Evolutionary conservation across 1,140 invertebrate species (phyloP), one percentile per base, ranked within the genome.

Genomic region (Lordiphosa clarofinis): DNA sequence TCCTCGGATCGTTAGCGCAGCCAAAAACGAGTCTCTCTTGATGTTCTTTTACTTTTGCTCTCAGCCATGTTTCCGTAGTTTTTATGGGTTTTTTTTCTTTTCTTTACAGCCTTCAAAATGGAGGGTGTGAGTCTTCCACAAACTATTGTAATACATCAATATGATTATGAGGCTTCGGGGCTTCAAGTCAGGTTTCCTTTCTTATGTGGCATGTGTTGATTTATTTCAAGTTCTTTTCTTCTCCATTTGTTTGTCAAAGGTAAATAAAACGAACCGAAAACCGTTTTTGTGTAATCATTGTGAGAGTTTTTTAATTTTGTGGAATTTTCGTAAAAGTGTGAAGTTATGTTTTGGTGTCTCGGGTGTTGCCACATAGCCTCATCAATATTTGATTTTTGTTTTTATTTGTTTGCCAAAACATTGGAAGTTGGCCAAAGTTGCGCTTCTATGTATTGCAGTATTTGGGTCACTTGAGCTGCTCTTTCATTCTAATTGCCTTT

Each of bases 101-200:
- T 55, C 54, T 49, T n/a, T 58, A 42, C 38, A 31, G 40, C 21
- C 4, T 40, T 39, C 9, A 31, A 31, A 31, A 8, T 3, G 7
- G 7, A 8, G 13, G 39, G 13, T 10, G n/a, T 21, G 46, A 39
- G 24, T 76, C 69, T 78, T 63, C 73, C 73, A 76, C 55, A 73
- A 76, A 60, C 63, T 79, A 78, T 69, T 64, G 74, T 79, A 78
- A 78, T 78, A 73, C 74, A 78, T 78, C 74, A 78, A 78, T 78
- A 79, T 73, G 70, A 78, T 79, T 78, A 79, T 78, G 69, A 73
- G 75, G 43, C 54, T 53, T 56, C 55, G 53, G 53, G 57, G 43
- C 54, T 73, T 46, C 24, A 21, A 36, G 35, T 31, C 36, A 48
- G 28, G 40, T 52, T 55, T 56, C 54, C 53, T 43, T 50, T 44